These are phyloP conservation scores for Melanogrammus aeglefinus DNA, from an alignment of 2,797 vertebrate genomes.

Conservation along the genomic window DNA sequence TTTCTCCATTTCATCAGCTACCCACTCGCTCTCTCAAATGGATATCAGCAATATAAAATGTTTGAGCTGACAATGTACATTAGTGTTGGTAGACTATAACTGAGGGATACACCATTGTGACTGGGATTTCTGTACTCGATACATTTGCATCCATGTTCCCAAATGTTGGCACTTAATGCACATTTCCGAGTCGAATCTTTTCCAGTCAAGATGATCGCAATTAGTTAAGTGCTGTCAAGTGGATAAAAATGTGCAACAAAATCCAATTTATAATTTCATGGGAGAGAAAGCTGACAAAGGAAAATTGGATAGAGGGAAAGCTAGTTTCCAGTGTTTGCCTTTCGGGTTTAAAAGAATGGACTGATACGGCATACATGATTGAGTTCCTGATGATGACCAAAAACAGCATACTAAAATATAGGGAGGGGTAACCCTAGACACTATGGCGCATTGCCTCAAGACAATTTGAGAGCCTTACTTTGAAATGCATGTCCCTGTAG, in stretches of 20 bases:
- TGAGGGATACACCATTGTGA: conserved; percentile 31
- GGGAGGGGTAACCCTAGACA: background rate
- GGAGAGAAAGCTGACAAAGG: conserved; percentile 69
- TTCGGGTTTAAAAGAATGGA: conserved; percentile 48
- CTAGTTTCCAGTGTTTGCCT: conserved; percentile 49
- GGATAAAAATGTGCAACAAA: conserved; percentile 73
- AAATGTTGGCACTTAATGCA: conserved; percentile 33
- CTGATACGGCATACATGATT: background rate
- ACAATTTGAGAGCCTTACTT: conserved; percentile 10
- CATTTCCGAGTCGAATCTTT: conserved; percentile 45
- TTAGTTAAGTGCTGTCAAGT: conserved; percentile 79
- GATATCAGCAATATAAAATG: conserved; percentile 59
- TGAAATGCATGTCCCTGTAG: conserved; percentile 1
- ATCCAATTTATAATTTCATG: conserved; percentile 70
- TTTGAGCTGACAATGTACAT: conserved; percentile 48
- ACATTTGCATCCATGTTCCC: conserved; percentile 19
- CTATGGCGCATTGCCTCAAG: background rate
- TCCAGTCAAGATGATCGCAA: conserved; percentile 63
- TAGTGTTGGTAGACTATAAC: conserved; percentile 24
- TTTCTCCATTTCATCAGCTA: conserved; percentile 67
- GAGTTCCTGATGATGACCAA: background rate
- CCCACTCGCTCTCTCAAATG: conserved; percentile 67
- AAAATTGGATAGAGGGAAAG: conserved; percentile 61
- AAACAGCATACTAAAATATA: background rate
- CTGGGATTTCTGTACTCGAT: background rate